Percentiles rank a stretch among this genome's conserved stretches.
These are phyloP conservation scores for Calyptommatus sinebrachiatus DNA, from an alignment of 2,113 vertebrate species.

Conservation along the genomic window DNA sequence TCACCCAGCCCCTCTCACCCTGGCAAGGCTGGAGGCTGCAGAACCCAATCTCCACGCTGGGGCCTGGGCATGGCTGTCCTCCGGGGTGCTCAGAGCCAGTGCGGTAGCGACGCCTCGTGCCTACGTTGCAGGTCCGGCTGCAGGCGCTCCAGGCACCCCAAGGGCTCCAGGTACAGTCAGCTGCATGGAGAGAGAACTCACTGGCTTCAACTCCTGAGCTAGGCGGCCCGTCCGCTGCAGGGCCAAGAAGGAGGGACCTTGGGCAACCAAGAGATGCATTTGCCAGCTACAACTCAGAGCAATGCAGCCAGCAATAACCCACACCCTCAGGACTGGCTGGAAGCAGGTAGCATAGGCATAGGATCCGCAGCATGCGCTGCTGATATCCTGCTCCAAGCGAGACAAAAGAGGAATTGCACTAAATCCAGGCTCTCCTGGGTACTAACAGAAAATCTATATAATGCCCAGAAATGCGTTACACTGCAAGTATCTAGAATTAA, in stretches of 20 bases:
- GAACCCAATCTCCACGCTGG: slow-evolving; percentile 75
- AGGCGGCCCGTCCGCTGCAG: neutral
- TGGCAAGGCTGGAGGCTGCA: slow-evolving; percentile 81
- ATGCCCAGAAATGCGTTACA: too few relatives aligned
- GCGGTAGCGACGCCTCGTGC: slow-evolving; percentile 77
- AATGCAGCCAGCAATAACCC: too few relatives aligned
- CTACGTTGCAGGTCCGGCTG: slow-evolving; percentile 83
- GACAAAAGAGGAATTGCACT: too few relatives aligned
- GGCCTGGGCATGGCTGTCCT: slow-evolving; percentile 74
- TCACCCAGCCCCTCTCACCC: slow-evolving; percentile 62
- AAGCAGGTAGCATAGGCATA: neutral
- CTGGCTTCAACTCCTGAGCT: fast-evolving
- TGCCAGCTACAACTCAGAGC: too few relatives aligned
- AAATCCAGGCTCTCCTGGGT: too few relatives aligned
- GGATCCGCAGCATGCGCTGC: too few relatives aligned
- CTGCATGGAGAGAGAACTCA: slow-evolving; percentile 54
- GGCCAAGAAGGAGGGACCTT: neutral
- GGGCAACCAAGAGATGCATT: too few relatives aligned
- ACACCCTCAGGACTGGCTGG: neutral
- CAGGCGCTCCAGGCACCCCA: slow-evolving; percentile 85
- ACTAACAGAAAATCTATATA: too few relatives aligned
- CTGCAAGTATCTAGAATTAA: too few relatives aligned
- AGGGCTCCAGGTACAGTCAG: slow-evolving; percentile 85
- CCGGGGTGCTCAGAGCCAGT: slow-evolving; percentile 74
- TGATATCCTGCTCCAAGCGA: too few relatives aligned